phyloP scores from a whole-genome alignment of 2,888 invertebrate species.

The Tetragnatha montana region DNA sequence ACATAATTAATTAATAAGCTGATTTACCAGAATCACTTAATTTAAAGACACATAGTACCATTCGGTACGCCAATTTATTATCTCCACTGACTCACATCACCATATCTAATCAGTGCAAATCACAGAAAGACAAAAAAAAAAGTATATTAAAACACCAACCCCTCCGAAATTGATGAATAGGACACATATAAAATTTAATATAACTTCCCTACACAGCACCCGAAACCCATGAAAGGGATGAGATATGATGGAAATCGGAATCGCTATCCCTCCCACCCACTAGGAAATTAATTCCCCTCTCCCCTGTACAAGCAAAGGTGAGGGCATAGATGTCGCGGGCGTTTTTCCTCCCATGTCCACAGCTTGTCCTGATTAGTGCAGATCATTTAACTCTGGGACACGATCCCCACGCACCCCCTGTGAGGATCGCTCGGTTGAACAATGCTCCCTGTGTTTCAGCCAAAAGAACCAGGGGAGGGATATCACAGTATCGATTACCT shows the following conservation, averaged over 20 bases:
- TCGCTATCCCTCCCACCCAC: background rate
- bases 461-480: slow-evolving; percentile 19
- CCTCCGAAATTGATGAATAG: too few relatives aligned
- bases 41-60: too few relatives aligned
- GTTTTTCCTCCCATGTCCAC: slow-evolving; percentile 31
- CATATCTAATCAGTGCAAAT: too few relatives aligned
- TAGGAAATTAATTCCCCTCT: background rate
- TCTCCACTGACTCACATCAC: too few relatives aligned
- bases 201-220: too few relatives aligned
- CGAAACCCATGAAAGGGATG: too few relatives aligned
- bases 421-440: slow-evolving; percentile 11
- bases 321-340: background rate
- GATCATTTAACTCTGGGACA: slow-evolving; percentile 69
- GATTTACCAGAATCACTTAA: too few relatives aligned
- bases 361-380: slow-evolving; percentile 70
- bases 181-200: too few relatives aligned
- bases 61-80: too few relatives aligned
- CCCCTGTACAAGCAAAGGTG: background rate
- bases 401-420: slow-evolving; percentile 7
- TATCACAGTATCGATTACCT: background rate
- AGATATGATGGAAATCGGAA: background rate
- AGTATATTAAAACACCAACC: too few relatives aligned
- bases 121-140: too few relatives aligned
- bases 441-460: slow-evolving; percentile 38
- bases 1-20: too few relatives aligned